Evolutionary conservation across 2,113 vertebrate species (phyloP).

Genomic region (Catharus fuscescens): DNA sequence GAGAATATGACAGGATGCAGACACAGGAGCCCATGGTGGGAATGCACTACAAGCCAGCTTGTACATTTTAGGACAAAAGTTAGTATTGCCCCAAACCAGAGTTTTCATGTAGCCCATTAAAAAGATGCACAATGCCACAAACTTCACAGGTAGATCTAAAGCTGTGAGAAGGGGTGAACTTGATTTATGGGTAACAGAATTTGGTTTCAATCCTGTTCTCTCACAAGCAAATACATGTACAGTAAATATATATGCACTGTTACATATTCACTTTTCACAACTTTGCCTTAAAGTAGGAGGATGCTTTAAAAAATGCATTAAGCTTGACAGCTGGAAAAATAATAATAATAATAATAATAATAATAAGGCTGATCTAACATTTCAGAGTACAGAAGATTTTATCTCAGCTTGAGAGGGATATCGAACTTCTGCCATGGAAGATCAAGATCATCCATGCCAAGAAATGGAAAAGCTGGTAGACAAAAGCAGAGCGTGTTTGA

Average conservation of each 20-base stretch:
- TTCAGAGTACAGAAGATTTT: slow-evolving; percentile 15
- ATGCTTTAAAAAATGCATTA: slow-evolving; percentile 39
- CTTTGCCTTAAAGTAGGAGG: neutral
- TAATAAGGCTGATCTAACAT: neutral
- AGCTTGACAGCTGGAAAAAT: neutral
- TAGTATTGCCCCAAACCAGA: neutral
- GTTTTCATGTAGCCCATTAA: neutral
- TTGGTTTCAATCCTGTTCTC: neutral
- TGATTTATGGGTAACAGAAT: neutral
- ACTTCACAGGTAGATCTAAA: neutral
- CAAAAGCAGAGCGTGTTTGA: neutral
- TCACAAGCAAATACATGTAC: neutral
- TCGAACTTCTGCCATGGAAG: neutral
- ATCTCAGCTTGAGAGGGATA: neutral
- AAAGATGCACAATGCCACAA: neutral
- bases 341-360: neutral
- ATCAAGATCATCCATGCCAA: neutral
- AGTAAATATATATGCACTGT: neutral
- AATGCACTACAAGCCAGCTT: neutral
- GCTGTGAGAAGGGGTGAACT: neutral
- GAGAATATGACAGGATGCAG: neutral
- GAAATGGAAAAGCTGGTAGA: neutral
- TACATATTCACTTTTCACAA: neutral
- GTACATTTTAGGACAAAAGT: neutral
- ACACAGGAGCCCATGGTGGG: neutral